Conservation (phyloP, 2,113 vertebrate genomes). For the Atractosteus spatula region DNA sequence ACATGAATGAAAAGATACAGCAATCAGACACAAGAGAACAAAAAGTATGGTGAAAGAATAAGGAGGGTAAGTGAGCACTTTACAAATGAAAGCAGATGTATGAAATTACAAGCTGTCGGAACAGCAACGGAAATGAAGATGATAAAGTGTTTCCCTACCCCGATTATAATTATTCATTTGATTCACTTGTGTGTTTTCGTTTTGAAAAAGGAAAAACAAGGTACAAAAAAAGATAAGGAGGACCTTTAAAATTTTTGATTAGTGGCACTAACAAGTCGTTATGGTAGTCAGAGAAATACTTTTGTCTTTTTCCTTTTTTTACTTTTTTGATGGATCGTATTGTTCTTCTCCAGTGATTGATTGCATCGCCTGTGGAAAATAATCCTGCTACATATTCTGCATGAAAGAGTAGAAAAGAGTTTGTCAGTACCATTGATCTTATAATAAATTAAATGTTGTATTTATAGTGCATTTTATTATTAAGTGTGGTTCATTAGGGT, state of each 20-base stretch:
- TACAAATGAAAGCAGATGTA: conserved; percentile 95
- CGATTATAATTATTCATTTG: conserved; percentile 87
- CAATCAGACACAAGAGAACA: conserved; percentile 49
- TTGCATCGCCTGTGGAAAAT: conserved; percentile 60
- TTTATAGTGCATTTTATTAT: conserved; percentile 70
- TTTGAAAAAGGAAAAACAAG: conserved; percentile 33
- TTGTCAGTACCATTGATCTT: conserved; percentile 67
- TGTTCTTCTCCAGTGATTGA: conserved; percentile 60
- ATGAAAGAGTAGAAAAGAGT: conserved; percentile 50
- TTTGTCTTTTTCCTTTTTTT: conserved; percentile 30
- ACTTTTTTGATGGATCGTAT: conserved; percentile 60
- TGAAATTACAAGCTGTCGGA: conserved; percentile 94
- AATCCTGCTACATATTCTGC: conserved; percentile 58
- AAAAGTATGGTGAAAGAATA: conserved; percentile 54
- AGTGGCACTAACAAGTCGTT: conserved; percentile 41
- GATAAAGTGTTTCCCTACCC: conserved; percentile 84
- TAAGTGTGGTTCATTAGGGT: conserved; percentile 74
- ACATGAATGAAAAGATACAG: conserved; percentile 20
- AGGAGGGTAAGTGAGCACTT: conserved; percentile 79
- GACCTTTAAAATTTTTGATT: conserved; percentile 45
- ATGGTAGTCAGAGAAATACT: conserved; percentile 42
- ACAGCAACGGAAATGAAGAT: conserved; percentile 83
- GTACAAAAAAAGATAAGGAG: conserved; percentile 35
- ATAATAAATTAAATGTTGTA: conserved; percentile 68
- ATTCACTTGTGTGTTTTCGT: conserved; percentile 61